Percentiles rank a stretch among this genome's conserved stretches.
Evolutionary conservation across 2,797 vertebrate species (phyloP).

Genomic region (Buphagus erythrorhynchus): DNA sequence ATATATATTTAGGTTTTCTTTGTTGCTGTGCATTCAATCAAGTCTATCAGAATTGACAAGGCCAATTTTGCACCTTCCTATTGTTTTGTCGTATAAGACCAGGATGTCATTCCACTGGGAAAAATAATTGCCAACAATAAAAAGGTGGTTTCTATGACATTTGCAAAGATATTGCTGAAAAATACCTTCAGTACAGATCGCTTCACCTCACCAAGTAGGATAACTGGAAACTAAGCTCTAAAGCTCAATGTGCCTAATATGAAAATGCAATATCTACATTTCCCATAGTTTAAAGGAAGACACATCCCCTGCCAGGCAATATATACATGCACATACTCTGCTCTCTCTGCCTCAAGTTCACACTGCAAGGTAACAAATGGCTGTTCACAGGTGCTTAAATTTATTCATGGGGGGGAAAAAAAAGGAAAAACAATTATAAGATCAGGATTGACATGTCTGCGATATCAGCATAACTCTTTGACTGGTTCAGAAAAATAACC

Average conservation of each 20-base stretch:
- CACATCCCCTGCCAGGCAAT: neutral
- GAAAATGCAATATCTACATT: neutral
- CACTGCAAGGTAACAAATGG: neutral
- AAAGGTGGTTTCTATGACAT: neutral
- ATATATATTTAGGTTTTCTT: neutral
- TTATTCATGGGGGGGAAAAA: neutral
- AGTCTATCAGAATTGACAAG: neutral
- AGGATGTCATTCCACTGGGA: neutral
- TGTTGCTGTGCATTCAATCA: neutral
- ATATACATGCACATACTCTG: fast-evolving
- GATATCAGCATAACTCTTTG: neutral
- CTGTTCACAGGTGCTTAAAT: neutral
- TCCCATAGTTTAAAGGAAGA: neutral
- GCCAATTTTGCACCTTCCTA: neutral
- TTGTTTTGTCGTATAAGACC: neutral
- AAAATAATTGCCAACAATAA: neutral
- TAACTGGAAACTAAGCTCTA: constrained; percentile 1
- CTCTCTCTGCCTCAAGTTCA: neutral
- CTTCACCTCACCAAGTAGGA: neutral
- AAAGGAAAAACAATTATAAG: neutral
- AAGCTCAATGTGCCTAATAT: neutral
- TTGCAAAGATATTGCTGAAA: neutral
- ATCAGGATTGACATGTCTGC: neutral
- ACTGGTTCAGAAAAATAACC: neutral
- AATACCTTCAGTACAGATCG: neutral